These are phyloP conservation scores for Himalopsyche japonica DNA, from an alignment of 2,888 invertebrate genomes.

Conservation along the genomic window DNA sequence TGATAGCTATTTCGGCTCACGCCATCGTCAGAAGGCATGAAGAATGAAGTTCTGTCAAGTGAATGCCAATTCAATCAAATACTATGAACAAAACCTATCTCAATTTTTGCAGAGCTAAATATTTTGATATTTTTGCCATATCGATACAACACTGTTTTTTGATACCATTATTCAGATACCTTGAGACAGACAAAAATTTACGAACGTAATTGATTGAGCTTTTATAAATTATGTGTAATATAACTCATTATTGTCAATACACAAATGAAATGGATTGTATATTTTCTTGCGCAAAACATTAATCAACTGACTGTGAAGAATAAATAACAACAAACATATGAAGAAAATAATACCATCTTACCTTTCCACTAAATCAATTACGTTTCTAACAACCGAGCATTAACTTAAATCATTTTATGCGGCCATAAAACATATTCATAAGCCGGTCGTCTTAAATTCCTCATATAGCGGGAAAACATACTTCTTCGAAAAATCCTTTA, in stretches of 20 bases:
- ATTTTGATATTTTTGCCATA: too few species aligned
- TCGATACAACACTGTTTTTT: too few species aligned
- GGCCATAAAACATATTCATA: slow-evolving; percentile 34
- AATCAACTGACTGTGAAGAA: background rate
- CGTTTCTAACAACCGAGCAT: slow-evolving; percentile 14
- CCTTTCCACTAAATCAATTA: slow-evolving; percentile 35
- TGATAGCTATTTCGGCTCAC: too few species aligned
- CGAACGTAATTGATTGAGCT: too few species aligned
- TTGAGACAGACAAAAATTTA: too few species aligned
- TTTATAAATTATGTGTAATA: too few species aligned
- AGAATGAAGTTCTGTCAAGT: too few species aligned
- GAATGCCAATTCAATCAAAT: too few species aligned
- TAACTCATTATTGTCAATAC: background rate
- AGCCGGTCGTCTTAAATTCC: slow-evolving; percentile 20
- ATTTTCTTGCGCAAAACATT: background rate
- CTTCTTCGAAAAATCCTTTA: slow-evolving; percentile 22
- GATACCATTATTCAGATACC: too few species aligned
- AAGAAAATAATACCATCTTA: slow-evolving; percentile 19
- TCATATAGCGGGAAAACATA: background rate
- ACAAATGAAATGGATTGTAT: background rate
- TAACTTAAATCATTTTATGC: slow-evolving; percentile 29
- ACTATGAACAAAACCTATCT: too few species aligned
- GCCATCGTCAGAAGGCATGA: too few species aligned
- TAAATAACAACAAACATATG: slow-evolving; percentile 5
- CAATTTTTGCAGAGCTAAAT: too few species aligned